Percentiles rank a stretch among this genome's conserved stretches.
These are phyloP conservation scores for Caenorhabditis sp. DNA, from an alignment of 2,888 invertebrate species.

Conservation along the genomic window DNA sequence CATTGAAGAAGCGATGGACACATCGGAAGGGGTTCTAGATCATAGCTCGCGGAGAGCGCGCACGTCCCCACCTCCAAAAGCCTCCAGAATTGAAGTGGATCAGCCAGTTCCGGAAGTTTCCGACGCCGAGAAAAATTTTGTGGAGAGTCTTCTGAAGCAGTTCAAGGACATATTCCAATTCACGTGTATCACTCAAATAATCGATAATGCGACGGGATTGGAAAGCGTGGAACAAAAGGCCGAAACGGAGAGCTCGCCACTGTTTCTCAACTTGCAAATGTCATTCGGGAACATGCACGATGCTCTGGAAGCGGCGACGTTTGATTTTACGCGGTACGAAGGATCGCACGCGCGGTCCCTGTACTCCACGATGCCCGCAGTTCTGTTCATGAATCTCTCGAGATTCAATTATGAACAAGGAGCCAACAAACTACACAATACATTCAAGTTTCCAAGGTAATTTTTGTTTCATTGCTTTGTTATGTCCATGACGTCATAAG, in stretches of 20 bases:
- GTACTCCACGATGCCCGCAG: slow-evolving; percentile 41
- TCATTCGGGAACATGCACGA: slow-evolving; percentile 54
- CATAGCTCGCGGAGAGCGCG: no score
- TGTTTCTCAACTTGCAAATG: slow-evolving; percentile 18
- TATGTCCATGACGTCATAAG: no score
- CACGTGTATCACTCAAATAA: not conserved
- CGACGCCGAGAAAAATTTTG: no score
- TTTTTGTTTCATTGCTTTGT: no score
- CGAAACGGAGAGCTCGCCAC: slow-evolving; percentile 8
- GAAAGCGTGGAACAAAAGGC: not conserved
- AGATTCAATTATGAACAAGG: slow-evolving; percentile 6
- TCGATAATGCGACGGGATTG: no score
- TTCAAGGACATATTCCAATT: no score
- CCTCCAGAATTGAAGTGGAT: no score
- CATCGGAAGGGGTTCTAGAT: not conserved
- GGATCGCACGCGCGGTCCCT: slow-evolving; percentile 15
- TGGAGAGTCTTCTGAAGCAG: no score
- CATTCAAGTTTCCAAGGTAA: slow-evolving; percentile 37
- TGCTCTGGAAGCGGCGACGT: slow-evolving; percentile 49
- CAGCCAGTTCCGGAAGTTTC: no score
- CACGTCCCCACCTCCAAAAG: no score
- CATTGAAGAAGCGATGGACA: slow-evolving; percentile 13
- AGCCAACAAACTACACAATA: slow-evolving; percentile 42
- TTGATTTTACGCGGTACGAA: not conserved
- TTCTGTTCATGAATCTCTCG: slow-evolving; percentile 47